phyloP scores from a whole-genome alignment of 2,797 vertebrate genomes.

The Capromys pilorides region DNA sequence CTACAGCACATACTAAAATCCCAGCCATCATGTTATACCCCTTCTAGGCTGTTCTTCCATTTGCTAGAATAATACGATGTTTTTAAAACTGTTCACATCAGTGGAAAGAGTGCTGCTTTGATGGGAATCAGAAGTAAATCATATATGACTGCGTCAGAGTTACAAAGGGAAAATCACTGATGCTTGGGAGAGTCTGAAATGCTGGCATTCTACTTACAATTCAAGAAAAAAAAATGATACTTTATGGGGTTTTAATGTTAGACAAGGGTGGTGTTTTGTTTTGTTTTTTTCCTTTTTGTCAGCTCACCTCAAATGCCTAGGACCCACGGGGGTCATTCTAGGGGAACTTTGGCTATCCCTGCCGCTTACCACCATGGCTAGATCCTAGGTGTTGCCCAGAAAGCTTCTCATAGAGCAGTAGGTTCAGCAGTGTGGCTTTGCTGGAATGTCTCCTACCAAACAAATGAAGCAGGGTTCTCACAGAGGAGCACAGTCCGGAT shows the following conservation, averaged over 20 bases:
- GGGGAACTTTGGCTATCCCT: neutral
- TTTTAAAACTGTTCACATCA: constrained; percentile 10
- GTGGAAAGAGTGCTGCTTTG: constrained; percentile 5
- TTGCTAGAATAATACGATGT: neutral
- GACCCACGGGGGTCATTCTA: neutral
- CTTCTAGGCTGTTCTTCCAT: neutral
- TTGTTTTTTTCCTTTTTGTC: neutral
- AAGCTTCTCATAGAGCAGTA: neutral
- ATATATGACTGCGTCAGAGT: neutral
- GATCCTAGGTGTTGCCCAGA: neutral
- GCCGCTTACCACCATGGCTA: neutral
- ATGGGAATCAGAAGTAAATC: constrained; percentile 13
- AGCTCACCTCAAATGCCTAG: neutral
- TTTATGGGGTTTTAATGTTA: neutral
- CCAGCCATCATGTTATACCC: neutral
- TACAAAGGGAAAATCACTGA: neutral
- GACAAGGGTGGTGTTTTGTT: neutral
- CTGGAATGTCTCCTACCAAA: neutral
- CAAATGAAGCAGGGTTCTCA: neutral
- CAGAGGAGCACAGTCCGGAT: neutral
- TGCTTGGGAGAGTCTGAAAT: constrained; percentile 42
- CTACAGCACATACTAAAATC: neutral
- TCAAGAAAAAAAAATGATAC: neutral
- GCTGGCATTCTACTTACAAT: neutral
- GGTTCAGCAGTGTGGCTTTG: neutral